These are phyloP conservation scores for Leucosticte australis DNA, from an alignment of 2,113 vertebrate genomes.

Conservation along the genomic window DNA sequence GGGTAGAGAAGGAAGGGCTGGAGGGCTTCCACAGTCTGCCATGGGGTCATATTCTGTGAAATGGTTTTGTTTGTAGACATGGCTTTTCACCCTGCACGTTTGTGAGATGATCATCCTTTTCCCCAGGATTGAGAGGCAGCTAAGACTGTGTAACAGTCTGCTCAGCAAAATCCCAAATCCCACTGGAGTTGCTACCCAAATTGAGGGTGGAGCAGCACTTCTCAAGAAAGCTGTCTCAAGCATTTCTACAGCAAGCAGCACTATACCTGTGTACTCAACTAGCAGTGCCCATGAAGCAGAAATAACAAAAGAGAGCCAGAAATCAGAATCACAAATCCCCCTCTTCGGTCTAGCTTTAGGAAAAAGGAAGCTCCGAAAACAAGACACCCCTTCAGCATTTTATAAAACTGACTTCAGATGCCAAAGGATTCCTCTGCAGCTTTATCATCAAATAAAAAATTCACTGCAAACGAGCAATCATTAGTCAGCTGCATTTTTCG, in stretches of 20 bases:
- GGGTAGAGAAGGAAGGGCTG: background rate
- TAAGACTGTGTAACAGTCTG: background rate
- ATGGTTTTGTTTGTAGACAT: background rate
- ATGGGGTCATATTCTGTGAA: background rate
- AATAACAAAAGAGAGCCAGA: background rate
- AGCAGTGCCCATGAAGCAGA: background rate
- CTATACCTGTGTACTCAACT: rapidly evolving
- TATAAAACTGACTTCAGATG: background rate
- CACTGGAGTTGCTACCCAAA: background rate
- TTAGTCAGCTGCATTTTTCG: conserved; percentile 62
- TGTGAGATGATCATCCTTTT: background rate
- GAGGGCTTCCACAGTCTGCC: background rate
- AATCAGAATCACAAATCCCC: background rate
- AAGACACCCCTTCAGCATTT: background rate
- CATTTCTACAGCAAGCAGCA: background rate
- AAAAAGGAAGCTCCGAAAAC: background rate
- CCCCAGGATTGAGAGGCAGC: background rate
- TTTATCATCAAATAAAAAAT: conserved; percentile 33
- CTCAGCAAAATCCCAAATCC: background rate
- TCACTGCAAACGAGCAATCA: conserved; percentile 39
- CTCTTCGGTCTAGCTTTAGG: background rate
- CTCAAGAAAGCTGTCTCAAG: background rate
- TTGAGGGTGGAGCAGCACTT: background rate
- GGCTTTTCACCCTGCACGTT: background rate
- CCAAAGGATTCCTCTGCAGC: conserved; percentile 6